phyloP scores from a whole-genome alignment of 2,797 vertebrate genomes.

The Neopelma chrysocephalum region DNA sequence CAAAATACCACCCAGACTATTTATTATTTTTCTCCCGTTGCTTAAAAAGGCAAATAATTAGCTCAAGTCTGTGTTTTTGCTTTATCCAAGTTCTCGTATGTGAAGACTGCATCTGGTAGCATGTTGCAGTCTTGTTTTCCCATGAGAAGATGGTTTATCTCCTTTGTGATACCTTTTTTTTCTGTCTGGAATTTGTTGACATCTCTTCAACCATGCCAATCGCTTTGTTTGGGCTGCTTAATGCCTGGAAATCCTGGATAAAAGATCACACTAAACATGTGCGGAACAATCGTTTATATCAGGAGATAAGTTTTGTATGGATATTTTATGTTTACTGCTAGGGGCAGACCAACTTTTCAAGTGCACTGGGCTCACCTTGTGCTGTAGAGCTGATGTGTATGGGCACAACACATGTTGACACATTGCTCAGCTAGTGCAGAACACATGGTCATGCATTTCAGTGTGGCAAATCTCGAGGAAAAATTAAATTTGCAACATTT shows the following conservation, averaged over 20 bases:
- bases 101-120: background rate
- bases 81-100: fast-evolving
- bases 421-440: background rate
- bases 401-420: background rate
- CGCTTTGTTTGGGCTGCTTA: background rate
- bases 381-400: background rate
- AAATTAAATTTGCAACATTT: background rate
- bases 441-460: background rate
- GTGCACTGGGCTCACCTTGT: background rate
- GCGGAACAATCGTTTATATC: background rate
- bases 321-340: background rate
- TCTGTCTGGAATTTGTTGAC: background rate
- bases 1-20: background rate
- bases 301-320: background rate
- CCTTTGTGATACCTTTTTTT: background rate
- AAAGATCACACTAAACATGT: background rate
- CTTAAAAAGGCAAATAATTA: background rate
- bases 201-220: background rate
- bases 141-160: background rate
- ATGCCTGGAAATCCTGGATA: background rate
- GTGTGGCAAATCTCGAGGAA: background rate
- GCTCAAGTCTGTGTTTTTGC: background rate
- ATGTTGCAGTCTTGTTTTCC: background rate
- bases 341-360: background rate
- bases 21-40: background rate